A percentile compares a stretch with the other conserved stretches of the same genome.
Evolutionary conservation across 2,888 invertebrate species (phyloP).

Genomic region (Tethea ocularis): DNA sequence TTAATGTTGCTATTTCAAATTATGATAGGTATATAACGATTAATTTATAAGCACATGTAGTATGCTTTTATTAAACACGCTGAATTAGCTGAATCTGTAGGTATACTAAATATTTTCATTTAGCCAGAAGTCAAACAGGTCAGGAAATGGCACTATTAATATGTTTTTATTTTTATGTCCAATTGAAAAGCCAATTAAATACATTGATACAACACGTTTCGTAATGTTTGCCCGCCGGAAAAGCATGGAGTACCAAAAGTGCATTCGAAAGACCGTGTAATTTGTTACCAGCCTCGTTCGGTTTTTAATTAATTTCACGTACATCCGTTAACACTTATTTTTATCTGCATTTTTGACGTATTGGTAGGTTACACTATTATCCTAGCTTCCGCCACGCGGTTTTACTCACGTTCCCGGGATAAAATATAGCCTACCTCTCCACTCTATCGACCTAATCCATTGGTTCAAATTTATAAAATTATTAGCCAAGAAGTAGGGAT

Average conservation of each 20-base stretch:
- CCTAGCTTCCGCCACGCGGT: too few relatives aligned
- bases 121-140: background rate
- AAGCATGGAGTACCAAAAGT: slow-evolving; percentile 51
- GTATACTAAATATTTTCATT: too few relatives aligned
- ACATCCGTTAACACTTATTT: background rate
- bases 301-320: slow-evolving; percentile 51
- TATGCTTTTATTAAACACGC: too few relatives aligned
- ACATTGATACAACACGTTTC: slow-evolving; percentile 60
- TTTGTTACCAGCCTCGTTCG: slow-evolving; percentile 41
- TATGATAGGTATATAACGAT: too few relatives aligned
- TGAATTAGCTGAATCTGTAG: background rate
- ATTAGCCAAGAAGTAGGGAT: background rate
- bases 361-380: background rate
- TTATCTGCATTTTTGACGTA: background rate
- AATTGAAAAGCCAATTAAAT: slow-evolving; percentile 51
- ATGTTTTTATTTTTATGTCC: background rate
- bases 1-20: background rate
- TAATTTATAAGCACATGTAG: too few relatives aligned
- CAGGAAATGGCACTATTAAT: background rate
- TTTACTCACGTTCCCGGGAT: too few relatives aligned
- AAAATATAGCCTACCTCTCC: too few relatives aligned
- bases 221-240: slow-evolving; percentile 47
- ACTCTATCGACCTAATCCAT: too few relatives aligned
- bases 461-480: too few relatives aligned
- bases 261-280: slow-evolving; percentile 53